phyloP scores from a whole-genome alignment of 2,797 vertebrate genomes.

The Emydoidea blandingii region DNA sequence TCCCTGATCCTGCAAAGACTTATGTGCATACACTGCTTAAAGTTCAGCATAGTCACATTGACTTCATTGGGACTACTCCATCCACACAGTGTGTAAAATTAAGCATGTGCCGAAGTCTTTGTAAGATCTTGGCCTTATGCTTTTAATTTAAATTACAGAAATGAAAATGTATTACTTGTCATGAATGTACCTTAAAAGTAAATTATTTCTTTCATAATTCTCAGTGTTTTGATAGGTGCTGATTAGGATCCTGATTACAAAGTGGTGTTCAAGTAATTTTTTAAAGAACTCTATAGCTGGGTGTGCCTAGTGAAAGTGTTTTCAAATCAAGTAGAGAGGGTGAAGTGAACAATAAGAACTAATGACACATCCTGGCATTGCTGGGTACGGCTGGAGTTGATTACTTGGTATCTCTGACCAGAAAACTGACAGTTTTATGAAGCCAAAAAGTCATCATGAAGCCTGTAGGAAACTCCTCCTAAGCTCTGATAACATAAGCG shows the following conservation, averaged over 20 bases:
- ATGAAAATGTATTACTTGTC: background rate
- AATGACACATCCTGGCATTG: constrained; percentile 59
- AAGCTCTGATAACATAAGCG: constrained; percentile 34
- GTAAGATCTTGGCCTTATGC: background rate
- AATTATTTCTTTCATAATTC: background rate
- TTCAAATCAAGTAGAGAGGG: constrained; percentile 34
- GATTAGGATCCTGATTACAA: background rate
- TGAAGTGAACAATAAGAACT: constrained; percentile 62
- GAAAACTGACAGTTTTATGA: constrained; percentile 30
- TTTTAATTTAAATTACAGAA: background rate
- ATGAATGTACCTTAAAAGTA: background rate
- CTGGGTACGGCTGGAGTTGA: constrained; percentile 49
- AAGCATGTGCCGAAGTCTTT: background rate
- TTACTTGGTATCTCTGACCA: constrained; percentile 53
- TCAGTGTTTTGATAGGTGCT: background rate
- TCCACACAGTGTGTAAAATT: background rate
- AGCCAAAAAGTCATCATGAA: constrained; percentile 49
- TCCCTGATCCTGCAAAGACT: background rate
- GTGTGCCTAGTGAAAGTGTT: constrained; percentile 58
- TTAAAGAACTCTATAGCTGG: constrained; percentile 16
- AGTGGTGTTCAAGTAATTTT: background rate
- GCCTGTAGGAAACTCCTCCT: constrained; percentile 74
- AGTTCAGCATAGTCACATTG: background rate
- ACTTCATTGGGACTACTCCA: background rate
- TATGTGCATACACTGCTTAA: background rate